Base-by-base conservation (phyloP, 2,797 vertebrate species). In the Channallabes apus region DNA sequence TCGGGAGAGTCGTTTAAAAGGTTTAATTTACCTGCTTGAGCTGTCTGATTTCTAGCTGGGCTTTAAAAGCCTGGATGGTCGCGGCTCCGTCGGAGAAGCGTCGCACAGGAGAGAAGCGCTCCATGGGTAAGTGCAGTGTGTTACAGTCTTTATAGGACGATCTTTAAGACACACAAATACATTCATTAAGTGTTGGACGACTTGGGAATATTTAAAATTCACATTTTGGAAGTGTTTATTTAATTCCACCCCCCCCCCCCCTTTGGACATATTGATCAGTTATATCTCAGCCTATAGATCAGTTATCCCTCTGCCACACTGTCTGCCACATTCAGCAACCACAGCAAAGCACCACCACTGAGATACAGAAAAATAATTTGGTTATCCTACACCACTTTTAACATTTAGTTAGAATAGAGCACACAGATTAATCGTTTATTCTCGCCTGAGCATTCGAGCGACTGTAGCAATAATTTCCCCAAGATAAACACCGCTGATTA, bases 91-190 rank as follows among this genome's bases (percentile, higher is more conserved):
- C 98, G 0, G 98, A 99, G 93, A 99, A 99, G 61, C 98, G 96
- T 68, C 98, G 96, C 54, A 99, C 98, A 0, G 98, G 98, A 79
- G 98, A 99, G 94, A 99, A 99, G 86, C 98, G 97, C 92, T 99
- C 98, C 87, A 98, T 98, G 84, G 98, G 98, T 88, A 99, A 96
- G 91, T 99, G 97, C 93, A 99, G 95, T 20, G 97, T 99, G 90
- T 99, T 99, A 85, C 97, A 98, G 93, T 99, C 98, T 94, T 99
- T 99, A 93, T 99, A 99, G 93, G 97, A 95, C 76, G 97, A 97
- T 93, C 98, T 99, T 93, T 81, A 91, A 41, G 58, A 87, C 80
- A 87, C 59, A 89, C 69, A 82, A 15, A 76, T n/a, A 82, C 56
- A 65, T 32, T 58, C 35, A 78, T 29, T 46, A 27, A 79, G 18